These are phyloP conservation scores for Phalacrocorax carbo DNA, from an alignment of 2,113 vertebrate genomes.

Conservation along the genomic window DNA sequence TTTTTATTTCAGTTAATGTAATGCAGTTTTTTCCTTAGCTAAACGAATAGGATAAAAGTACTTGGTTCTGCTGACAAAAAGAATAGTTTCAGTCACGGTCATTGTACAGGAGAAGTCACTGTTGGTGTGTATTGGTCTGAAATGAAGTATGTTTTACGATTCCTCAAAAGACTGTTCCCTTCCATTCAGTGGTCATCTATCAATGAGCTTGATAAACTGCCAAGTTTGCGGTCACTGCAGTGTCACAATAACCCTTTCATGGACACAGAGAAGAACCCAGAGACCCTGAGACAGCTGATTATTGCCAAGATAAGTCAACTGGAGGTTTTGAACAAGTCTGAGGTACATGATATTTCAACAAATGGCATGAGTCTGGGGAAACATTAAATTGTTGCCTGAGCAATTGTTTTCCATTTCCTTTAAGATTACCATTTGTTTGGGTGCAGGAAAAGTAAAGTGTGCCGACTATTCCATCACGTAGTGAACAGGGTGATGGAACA, in stretches of 20 bases:
- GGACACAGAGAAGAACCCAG: conserved; percentile 70
- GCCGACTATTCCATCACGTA: background rate
- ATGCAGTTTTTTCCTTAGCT: background rate
- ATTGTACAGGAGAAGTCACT: background rate
- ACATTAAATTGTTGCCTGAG: background rate
- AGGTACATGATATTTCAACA: conserved; percentile 60
- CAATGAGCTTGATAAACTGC: conserved; percentile 88
- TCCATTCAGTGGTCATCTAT: conserved; percentile 86
- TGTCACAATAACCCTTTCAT: conserved; percentile 80
- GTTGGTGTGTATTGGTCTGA: background rate
- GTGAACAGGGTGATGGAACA: background rate
- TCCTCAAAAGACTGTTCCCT: background rate
- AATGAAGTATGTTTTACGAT: background rate
- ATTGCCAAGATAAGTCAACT: conserved; percentile 84
- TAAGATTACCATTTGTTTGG: background rate
- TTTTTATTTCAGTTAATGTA: background rate
- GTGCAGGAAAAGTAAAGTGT: background rate
- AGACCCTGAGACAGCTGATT: conserved; percentile 81
- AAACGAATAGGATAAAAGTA: background rate
- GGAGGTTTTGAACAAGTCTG: conserved; percentile 76
- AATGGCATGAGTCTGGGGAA: background rate
- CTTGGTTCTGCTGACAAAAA: background rate
- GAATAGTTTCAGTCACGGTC: background rate
- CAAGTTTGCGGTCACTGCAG: conserved; percentile 74
- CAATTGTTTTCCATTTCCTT: background rate